Conservation (phyloP, 1,140 invertebrate species). For the Polypedilum pembai region DNA sequence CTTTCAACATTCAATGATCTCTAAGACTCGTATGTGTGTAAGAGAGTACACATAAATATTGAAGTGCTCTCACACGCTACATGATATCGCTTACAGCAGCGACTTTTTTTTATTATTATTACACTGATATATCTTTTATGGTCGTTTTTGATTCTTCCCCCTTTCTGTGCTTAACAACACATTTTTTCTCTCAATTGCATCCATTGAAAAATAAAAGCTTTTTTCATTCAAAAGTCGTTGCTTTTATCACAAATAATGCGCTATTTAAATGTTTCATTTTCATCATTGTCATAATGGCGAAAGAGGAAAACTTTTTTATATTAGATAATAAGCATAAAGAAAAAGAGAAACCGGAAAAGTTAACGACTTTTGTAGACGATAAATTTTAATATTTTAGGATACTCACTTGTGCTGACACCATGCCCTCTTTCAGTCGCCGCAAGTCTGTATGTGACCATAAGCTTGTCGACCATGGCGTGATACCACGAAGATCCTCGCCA, state of each 20-base stretch:
- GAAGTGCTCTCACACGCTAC: slow-evolving; percentile 5
- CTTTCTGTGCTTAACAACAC: too few species aligned
- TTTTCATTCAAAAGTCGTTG: too few species aligned
- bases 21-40: too few species aligned
- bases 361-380: neutral
- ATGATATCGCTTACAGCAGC: neutral
- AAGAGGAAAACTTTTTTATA: too few species aligned
- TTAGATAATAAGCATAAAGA: too few species aligned
- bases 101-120: neutral
- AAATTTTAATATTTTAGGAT: neutral
- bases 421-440: slow-evolving; percentile 59
- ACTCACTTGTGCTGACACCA: slow-evolving; percentile 66
- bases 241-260: too few species aligned
- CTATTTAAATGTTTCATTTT: too few species aligned
- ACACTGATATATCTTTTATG: neutral
- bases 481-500: slow-evolving; percentile 57
- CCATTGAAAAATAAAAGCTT: too few species aligned
- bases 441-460: slow-evolving; percentile 73
- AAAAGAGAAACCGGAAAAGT: neutral
- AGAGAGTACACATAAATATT: neutral
- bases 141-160: neutral
- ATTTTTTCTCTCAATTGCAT: too few species aligned
- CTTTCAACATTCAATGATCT: too few species aligned
- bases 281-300: too few species aligned
- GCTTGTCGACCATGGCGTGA: slow-evolving; percentile 66